Evolutionary conservation across 2,888 invertebrate genomes (phyloP).

Genomic region (Oscheius onirici): DNA sequence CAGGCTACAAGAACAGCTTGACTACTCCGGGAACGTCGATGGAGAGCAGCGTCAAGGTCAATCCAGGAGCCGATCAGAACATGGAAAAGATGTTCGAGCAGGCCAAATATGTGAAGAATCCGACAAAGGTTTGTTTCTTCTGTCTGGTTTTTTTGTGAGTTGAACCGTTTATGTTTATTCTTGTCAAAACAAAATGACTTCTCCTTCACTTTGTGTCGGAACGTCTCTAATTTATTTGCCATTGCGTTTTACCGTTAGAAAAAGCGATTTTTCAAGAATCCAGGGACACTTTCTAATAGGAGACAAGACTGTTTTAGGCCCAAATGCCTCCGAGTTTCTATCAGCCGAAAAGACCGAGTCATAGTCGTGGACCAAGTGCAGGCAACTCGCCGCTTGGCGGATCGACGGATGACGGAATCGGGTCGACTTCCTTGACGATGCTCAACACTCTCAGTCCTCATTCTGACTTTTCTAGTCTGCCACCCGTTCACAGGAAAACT

Average conservation of each 20-base stretch:
- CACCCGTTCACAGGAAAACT: slow-evolving; percentile 1
- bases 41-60: not conserved
- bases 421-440: slow-evolving; percentile 3
- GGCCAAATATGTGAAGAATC: not conserved
- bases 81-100: not conserved
- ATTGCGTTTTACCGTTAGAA: too few species aligned
- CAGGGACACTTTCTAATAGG: not conserved
- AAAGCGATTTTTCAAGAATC: too few species aligned
- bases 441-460: slow-evolving; percentile 25
- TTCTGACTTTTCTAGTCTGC: not conserved
- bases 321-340: slow-evolving; percentile 25
- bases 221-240: too few species aligned
- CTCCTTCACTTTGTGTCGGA: too few species aligned
- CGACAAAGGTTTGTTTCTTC: not conserved
- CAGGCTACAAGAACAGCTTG: not conserved
- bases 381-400: slow-evolving; percentile 48
- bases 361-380: slow-evolving; percentile 45
- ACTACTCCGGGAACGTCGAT: not conserved
- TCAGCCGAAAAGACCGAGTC: slow-evolving; percentile 23
- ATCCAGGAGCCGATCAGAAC: not conserved
- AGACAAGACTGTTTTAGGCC: not conserved
- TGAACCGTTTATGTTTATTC: too few species aligned
- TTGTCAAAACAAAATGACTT: too few species aligned
- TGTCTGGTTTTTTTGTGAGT: too few species aligned
- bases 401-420: slow-evolving; percentile 28